Percentiles rank a stretch among this genome's conserved stretches.
These are phyloP conservation scores for Tinea pellionella DNA, from an alignment of 2,888 invertebrate species.

Conservation along the genomic window DNA sequence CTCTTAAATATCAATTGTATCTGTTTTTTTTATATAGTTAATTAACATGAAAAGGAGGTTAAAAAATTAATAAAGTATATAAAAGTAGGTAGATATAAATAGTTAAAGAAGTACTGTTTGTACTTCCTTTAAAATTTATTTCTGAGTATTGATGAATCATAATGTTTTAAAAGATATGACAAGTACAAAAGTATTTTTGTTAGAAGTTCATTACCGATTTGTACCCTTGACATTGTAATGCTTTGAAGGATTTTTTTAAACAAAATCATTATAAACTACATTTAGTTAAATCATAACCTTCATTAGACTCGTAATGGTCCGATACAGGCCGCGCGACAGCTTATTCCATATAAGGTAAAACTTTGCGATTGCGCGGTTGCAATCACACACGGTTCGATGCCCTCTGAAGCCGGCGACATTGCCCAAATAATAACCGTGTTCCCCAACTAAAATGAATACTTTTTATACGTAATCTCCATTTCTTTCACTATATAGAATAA, in stretches of 20 bases:
- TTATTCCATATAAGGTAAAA: constrained; percentile 65
- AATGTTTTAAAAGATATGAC: too few species aligned
- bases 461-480: background rate
- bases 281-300: constrained; percentile 8
- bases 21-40: too few species aligned
- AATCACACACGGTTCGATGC: constrained; percentile 49
- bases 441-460: background rate
- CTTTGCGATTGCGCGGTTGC: constrained; percentile 61
- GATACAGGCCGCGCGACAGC: constrained; percentile 29
- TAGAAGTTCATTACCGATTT: constrained; percentile 19
- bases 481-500: background rate
- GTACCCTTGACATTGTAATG: constrained; percentile 42
- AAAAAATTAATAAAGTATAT: too few species aligned
- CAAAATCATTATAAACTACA: background rate
- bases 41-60: too few species aligned
- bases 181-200: too few species aligned
- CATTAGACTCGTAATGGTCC: constrained; percentile 30
- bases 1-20: too few species aligned
- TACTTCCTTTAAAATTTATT: too few species aligned
- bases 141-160: too few species aligned
- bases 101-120: too few species aligned
- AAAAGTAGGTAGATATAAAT: too few species aligned
- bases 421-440: background rate
- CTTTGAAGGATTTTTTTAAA: background rate
- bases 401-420: constrained; percentile 24